A percentile compares a stretch with the other conserved stretches of the same genome.
phyloP scores from a whole-genome alignment of 2,113 vertebrate species.

The Tyto alba region DNA sequence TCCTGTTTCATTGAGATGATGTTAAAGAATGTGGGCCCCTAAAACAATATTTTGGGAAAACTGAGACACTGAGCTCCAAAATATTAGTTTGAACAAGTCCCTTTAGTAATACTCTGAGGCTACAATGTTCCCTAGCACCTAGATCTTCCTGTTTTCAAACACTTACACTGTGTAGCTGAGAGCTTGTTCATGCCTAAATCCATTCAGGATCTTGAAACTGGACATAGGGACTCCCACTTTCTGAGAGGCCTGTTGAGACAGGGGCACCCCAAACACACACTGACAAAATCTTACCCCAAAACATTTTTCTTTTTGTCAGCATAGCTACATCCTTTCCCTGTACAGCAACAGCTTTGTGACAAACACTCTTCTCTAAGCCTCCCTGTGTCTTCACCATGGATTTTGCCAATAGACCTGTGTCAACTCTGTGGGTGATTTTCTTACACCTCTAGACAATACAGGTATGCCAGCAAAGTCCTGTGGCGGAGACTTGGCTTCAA shows the following conservation, averaged over 20 bases:
- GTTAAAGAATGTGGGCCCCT: not conserved
- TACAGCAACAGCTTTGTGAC: not conserved
- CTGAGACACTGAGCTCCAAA: not conserved
- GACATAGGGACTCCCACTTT: not conserved
- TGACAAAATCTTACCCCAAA: not conserved
- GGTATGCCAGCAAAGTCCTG: slow-evolving; percentile 26
- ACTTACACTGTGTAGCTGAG: not conserved
- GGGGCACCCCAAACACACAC: not conserved
- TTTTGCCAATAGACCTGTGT: slow-evolving; percentile 3
- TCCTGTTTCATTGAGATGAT: not conserved
- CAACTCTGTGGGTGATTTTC: slow-evolving; percentile 16
- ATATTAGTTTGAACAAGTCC: not conserved
- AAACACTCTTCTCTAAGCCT: not conserved
- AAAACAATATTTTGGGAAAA: not conserved
- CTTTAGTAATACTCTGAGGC: not conserved
- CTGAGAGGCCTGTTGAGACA: not conserved
- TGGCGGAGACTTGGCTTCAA: slow-evolving; percentile 1
- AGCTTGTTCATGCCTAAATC: not conserved
- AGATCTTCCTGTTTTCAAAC: not conserved
- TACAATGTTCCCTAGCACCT: not conserved
- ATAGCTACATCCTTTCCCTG: not conserved
- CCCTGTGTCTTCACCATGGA: not conserved
- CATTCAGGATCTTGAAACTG: not conserved
- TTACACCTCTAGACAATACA: slow-evolving; percentile 33
- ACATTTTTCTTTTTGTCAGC: fast-evolving